Evolutionary conservation across 2,888 invertebrate species (phyloP), one percentile per base, ranked within the genome.

Genomic region (Seira musarum): DNA sequence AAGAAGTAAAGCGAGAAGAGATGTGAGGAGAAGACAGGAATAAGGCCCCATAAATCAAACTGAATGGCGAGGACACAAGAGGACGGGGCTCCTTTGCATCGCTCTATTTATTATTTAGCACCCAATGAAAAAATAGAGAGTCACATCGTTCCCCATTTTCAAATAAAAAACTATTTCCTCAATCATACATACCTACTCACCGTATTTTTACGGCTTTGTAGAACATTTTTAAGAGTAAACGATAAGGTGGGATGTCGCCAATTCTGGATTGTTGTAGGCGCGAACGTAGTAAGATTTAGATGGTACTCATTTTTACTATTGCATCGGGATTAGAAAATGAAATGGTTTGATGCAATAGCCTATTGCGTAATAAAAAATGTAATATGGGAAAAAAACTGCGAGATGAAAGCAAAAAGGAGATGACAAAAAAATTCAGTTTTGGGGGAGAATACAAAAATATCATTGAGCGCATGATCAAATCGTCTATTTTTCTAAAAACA

Each of bases 21-120:
- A 40, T n/a, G 35, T 65, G 65, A 6, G 17, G 65, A 19, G 35
- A 21, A 67, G 68, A 68, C 68, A 46, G 68, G 46, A 68, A 21
- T n/a, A 68, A 40, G 68, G 24, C 49, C 40, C 40, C 68, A 68
- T 68, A 68, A 68, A 68, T 68, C 68, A 68, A 68, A 68, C 19
- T 46, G 22, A 68, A 68, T 49, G 68, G 68, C 53, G 53, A 68
- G 68, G 53, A 68, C 49, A 68, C 68, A 46, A 22, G 24, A 68
- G 68, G 53, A 68, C 49, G 46, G 46, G 40, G 40, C 68, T n/a
- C 68, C 68, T 46, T 68, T 68, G 68, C 40, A 21, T 68, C 68
- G 68, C 68, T 68, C 68, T 68, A 68, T 68, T 68, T 68, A 68
- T 68, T 68, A 68, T 68, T 68, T 68, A 68, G 68, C 68, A 68